These are phyloP conservation scores for Bothrops jararaca DNA, from an alignment of 2,113 vertebrate species.

Conservation along the genomic window DNA sequence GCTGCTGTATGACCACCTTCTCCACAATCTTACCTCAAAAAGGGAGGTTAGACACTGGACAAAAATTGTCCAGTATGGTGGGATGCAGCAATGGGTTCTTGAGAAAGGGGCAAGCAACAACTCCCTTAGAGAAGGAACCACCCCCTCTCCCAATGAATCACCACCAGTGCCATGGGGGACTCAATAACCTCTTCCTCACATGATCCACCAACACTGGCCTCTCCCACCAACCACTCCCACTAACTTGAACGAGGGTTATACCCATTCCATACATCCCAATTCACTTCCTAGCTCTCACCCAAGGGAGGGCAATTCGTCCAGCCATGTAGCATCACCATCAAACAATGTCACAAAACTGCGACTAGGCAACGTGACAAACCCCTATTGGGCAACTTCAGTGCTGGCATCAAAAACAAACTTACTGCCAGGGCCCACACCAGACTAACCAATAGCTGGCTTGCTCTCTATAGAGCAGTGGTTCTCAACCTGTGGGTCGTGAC, in stretches of 20 bases:
- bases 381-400: not conserved
- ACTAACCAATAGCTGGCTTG: not conserved
- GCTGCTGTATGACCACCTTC: not conserved
- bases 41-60: not conserved
- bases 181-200: not conserved
- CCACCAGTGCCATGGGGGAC: not conserved
- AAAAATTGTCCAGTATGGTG: not conserved
- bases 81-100: not conserved
- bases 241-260: not conserved
- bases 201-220: not conserved
- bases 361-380: not conserved
- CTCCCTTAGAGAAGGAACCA: not conserved
- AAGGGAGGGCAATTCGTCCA: not conserved
- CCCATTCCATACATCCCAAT: not conserved
- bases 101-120: not conserved
- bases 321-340: not conserved
- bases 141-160: not conserved
- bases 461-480: not conserved
- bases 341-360: not conserved
- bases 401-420: not conserved
- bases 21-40: not conserved
- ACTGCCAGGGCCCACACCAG: not conserved
- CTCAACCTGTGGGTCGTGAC: too few relatives aligned
- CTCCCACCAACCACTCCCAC: not conserved
- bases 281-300: not conserved